phyloP scores from a whole-genome alignment of 2,888 invertebrate species.

The Busseola fusca region DNA sequence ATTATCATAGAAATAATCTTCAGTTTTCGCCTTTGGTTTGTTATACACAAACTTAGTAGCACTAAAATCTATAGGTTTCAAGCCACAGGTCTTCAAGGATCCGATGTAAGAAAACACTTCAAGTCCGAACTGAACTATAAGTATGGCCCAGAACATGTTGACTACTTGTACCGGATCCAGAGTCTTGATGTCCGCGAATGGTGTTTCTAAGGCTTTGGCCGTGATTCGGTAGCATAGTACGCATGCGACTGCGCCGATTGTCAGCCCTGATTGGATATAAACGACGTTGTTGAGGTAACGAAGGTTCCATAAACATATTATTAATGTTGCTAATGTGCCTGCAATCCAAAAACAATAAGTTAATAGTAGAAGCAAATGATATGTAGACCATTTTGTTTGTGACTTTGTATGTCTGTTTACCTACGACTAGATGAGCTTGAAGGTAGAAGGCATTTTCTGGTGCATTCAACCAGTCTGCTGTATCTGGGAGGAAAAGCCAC shows the following conservation, averaged over 20 bases:
- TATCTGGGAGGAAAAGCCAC: conserved; percentile 93
- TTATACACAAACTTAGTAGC: conserved; percentile 77
- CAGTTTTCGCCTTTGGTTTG: conserved; percentile 81
- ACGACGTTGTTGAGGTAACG: conserved; percentile 77
- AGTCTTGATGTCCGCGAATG: conserved; percentile 68
- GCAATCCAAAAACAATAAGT: conserved; percentile 53
- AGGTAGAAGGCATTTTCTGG: conserved; percentile 88
- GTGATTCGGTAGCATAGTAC: conserved; percentile 76
- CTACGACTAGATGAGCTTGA: conserved; percentile 78
- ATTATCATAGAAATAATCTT: conserved; percentile 77
- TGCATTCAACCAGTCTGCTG: conserved; percentile 91
- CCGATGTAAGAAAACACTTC: conserved; percentile 80
- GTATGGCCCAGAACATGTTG: conserved; percentile 78
- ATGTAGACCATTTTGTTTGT: neutral
- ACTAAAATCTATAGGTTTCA: conserved; percentile 50
- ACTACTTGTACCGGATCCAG: conserved; percentile 79
- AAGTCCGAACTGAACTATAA: conserved; percentile 76
- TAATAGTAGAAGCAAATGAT: neutral
- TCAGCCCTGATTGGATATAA: conserved; percentile 75
- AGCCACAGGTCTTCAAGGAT: conserved; percentile 71
- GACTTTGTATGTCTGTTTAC: conserved; percentile 60
- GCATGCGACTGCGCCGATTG: conserved; percentile 70
- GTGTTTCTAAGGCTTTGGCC: conserved; percentile 67
- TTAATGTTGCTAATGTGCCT: conserved; percentile 78
- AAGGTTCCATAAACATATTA: conserved; percentile 79